phyloP scores from a whole-genome alignment of 2,113 vertebrate species.

The Semicossyphus pulcher region DNA sequence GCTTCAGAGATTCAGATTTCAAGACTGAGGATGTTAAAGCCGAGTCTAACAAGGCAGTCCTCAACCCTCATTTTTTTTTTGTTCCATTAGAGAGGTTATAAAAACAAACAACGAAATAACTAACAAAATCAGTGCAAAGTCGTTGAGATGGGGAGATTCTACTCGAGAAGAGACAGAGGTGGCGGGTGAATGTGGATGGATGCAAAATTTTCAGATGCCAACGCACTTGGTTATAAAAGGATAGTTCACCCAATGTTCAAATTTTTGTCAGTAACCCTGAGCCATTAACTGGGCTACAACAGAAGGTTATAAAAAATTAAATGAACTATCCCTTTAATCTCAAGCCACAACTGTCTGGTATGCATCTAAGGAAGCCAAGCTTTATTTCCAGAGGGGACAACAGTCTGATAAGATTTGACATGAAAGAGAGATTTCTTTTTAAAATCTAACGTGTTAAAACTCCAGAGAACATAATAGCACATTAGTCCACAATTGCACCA shows the following conservation, averaged over 20 bases:
- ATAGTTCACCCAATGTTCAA: constrained; percentile 53
- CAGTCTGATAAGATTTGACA: constrained; percentile 75
- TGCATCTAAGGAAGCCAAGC: constrained; percentile 70
- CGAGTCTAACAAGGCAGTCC: constrained; percentile 85
- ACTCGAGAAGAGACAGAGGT: constrained; percentile 79
- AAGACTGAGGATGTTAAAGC: constrained; percentile 86
- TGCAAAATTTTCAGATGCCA: constrained; percentile 79
- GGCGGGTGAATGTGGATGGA: constrained; percentile 69
- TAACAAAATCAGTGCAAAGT: constrained; percentile 92
- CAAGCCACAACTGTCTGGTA: constrained; percentile 76
- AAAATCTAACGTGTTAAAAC: constrained; percentile 68
- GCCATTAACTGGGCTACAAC: constrained; percentile 36
- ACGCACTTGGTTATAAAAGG: constrained; percentile 68
- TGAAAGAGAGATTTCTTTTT: constrained; percentile 4
- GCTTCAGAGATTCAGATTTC: constrained; percentile 88
- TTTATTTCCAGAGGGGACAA: constrained; percentile 70
- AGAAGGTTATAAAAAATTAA: constrained; percentile 47
- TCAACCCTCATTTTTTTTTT: constrained; percentile 74
- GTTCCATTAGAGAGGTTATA: constrained; percentile 80
- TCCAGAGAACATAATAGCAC: constrained; percentile 51
- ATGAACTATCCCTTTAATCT: constrained; percentile 74
- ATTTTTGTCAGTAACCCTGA: constrained; percentile 66
- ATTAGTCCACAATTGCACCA: constrained; percentile 67
- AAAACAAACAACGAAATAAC: constrained; percentile 72
- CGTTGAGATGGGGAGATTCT: constrained; percentile 83